Evolutionary conservation across 2,113 vertebrate genomes (phyloP).

Genomic region (Amblyopsis rosae): DNA sequence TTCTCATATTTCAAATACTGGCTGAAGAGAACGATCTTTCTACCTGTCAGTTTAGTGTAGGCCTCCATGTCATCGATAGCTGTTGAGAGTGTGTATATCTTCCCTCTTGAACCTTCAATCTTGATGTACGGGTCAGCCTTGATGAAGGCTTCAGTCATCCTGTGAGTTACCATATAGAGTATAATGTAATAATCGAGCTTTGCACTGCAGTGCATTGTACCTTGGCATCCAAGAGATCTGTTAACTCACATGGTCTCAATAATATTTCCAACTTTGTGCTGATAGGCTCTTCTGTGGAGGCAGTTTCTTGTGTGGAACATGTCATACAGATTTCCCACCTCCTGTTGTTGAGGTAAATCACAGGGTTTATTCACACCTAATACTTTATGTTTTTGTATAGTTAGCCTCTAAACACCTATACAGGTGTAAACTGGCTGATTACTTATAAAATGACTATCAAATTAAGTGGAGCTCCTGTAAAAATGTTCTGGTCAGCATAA

Average conservation of each 20-base stretch:
- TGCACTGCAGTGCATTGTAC: too few relatives aligned
- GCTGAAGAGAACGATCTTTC: too few relatives aligned
- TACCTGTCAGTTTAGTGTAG: constrained; percentile 92
- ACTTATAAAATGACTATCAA: too few relatives aligned
- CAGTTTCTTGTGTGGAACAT: constrained; percentile 92
- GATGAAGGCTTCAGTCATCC: constrained; percentile 92
- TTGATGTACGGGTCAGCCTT: constrained; percentile 84
- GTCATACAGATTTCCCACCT: constrained; percentile 86
- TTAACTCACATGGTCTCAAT: constrained; percentile 91
- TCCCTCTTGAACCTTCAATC: constrained; percentile 78
- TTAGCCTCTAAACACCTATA: too few relatives aligned
- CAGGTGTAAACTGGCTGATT: too few relatives aligned
- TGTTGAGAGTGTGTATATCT: constrained; percentile 79
- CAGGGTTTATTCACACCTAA: neutral
- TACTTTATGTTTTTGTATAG: too few relatives aligned
- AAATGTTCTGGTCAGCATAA: too few relatives aligned
- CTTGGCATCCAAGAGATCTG: too few relatives aligned
- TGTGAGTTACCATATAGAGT: constrained; percentile 42
- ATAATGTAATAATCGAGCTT: neutral
- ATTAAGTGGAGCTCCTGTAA: too few relatives aligned
- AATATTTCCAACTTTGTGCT: constrained; percentile 90
- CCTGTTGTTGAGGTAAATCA: too few relatives aligned
- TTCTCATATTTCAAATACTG: too few relatives aligned
- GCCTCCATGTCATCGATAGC: constrained; percentile 94
- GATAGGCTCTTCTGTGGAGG: constrained; percentile 92